Conservation (phyloP, 2,113 vertebrate species). For the Porphyrio hochstetteri region DNA sequence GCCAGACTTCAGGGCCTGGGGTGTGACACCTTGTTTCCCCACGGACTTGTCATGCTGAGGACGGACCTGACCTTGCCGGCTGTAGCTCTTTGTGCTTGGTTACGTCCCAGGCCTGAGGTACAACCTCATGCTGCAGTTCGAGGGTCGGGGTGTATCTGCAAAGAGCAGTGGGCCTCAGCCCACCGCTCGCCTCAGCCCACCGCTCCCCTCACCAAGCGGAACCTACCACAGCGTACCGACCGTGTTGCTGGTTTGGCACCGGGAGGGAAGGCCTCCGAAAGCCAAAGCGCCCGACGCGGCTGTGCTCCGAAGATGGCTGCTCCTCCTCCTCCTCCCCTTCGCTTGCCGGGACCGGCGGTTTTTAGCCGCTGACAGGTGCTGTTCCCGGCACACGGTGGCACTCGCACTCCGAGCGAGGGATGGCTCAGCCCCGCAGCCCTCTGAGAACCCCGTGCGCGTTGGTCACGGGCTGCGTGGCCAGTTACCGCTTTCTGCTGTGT, state of each 20-base stretch:
- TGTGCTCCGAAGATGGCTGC: neutral
- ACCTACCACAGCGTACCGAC: neutral
- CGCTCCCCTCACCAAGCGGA: neutral
- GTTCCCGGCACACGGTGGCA: constrained; percentile 33
- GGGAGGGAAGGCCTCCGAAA: neutral
- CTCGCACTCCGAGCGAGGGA: neutral
- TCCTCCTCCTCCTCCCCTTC: rapidly evolving
- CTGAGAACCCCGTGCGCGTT: rapidly evolving
- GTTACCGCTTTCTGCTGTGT: neutral
- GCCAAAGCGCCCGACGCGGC: neutral
- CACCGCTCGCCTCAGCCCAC: neutral
- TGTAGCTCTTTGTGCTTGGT: rapidly evolving
- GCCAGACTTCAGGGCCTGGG: neutral
- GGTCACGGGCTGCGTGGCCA: neutral
- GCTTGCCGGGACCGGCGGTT: neutral
- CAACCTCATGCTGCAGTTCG: rapidly evolving
- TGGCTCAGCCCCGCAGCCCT: neutral
- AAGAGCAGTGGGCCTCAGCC: neutral
- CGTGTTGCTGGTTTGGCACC: neutral
- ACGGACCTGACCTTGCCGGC: neutral
- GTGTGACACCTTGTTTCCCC: neutral
- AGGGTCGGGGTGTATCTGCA: neutral
- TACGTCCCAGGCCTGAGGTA: neutral
- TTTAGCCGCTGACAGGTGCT: neutral
- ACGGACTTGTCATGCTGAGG: neutral